Percentiles rank a stretch among this genome's conserved stretches.
Conservation (phyloP, 1,140 invertebrate genomes). For the Papilio aristodemus region DNA sequence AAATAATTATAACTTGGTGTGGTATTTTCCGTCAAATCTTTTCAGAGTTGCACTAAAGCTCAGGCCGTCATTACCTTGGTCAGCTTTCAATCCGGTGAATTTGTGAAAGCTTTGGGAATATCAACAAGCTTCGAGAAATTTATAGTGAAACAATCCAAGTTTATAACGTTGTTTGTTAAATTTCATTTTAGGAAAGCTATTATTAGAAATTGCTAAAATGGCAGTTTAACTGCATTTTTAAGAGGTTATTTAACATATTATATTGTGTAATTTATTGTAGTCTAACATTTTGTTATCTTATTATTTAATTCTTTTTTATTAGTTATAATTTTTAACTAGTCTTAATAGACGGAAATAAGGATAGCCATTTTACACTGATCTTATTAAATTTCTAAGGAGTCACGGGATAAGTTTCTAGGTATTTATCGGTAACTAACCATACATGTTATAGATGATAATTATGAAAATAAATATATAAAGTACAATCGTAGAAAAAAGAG, state of each 20-base stretch:
- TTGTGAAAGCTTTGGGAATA: constrained; percentile 3
- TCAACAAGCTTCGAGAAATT: not conserved
- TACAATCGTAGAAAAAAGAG: too few relatives aligned
- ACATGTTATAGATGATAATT: too few relatives aligned
- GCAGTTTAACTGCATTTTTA: constrained; percentile 19
- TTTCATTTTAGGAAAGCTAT: constrained; percentile 25
- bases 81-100: constrained; percentile 4
- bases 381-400: too few relatives aligned
- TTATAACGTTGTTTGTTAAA: constrained; percentile 20
- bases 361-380: too few relatives aligned
- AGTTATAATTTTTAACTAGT: too few relatives aligned
- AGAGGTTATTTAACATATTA: constrained; percentile 12
- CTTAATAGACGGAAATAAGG: too few relatives aligned
- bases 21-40: not conserved
- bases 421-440: too few relatives aligned
- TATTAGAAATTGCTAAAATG: constrained; percentile 24
- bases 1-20: too few relatives aligned
- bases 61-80: not conserved
- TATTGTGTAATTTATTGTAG: constrained; percentile 16
- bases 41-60: not conserved
- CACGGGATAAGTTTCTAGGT: too few relatives aligned
- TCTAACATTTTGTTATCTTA: not conserved
- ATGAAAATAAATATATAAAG: too few relatives aligned
- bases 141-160: not conserved
- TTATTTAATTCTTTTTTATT: too few relatives aligned